Percentiles rank a stretch among this genome's conserved stretches.
Conservation (phyloP, 2,888 invertebrate species). For the Acleris literana region DNA sequence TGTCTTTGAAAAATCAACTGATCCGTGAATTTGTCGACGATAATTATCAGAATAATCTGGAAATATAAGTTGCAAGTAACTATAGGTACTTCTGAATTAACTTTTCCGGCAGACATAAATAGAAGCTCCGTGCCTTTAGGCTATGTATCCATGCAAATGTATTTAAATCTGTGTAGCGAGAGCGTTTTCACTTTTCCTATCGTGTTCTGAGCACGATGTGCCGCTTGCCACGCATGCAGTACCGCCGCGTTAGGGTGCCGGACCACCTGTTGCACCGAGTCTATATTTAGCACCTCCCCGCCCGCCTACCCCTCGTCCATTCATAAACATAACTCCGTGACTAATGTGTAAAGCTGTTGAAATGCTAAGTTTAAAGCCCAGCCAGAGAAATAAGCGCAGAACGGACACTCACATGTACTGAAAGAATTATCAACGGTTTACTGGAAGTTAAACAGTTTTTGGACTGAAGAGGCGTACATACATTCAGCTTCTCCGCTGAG, state of each 20-base stretch:
- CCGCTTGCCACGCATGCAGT: slow-evolving; percentile 43
- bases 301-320: slow-evolving; percentile 51
- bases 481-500: no score
- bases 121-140: background rate
- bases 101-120: background rate
- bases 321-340: slow-evolving; percentile 75
- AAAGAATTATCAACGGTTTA: background rate
- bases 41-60: no score
- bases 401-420: slow-evolving; percentile 7
- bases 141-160: slow-evolving; percentile 35
- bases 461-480: no score
- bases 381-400: slow-evolving; percentile 20
- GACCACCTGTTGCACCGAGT: slow-evolving; percentile 74
- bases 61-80: no score
- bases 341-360: slow-evolving; percentile 67
- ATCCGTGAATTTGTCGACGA: no score
- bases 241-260: slow-evolving; percentile 54
- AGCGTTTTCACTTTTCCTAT: slow-evolving; percentile 38
- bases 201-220: slow-evolving; percentile 15
- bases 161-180: slow-evolving; percentile 34
- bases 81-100: background rate
- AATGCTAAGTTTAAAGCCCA: slow-evolving; percentile 34
- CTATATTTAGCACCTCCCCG: slow-evolving; percentile 69
- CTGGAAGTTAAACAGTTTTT: background rate
- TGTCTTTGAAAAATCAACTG: no score